A percentile compares a stretch with the other conserved stretches of the same genome.
These are phyloP conservation scores for Trinorchestia longiramus DNA, from an alignment of 1,140 invertebrate species.

Conservation along the genomic window DNA sequence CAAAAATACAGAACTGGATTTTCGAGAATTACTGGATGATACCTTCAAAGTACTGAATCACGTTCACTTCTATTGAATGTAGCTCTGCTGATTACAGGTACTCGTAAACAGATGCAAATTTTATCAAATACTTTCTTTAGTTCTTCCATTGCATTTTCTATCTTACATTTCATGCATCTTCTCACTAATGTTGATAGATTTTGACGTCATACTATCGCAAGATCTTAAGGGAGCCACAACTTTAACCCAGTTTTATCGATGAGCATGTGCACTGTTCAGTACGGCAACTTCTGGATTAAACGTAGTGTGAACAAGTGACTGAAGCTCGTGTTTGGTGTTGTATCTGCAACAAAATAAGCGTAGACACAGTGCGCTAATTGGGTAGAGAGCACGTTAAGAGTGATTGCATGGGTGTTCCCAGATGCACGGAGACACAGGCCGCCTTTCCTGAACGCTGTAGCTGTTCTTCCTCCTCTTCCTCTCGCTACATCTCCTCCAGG, in stretches of 20 bases:
- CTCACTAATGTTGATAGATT: not conserved
- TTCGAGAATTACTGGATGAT: too few species aligned
- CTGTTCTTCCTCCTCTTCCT: constrained; percentile 52
- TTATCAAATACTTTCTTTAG: not conserved
- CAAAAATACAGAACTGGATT: too few species aligned
- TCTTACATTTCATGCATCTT: not conserved
- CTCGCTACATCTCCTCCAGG: constrained; percentile 41
- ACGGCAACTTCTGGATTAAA: not conserved
- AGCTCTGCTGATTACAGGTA: not conserved
- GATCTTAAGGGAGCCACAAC: not conserved
- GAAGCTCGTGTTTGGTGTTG: not conserved
- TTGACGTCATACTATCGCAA: not conserved
- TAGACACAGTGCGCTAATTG: not conserved
- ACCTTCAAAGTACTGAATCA: too few species aligned
- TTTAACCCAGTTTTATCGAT: not conserved
- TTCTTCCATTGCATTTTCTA: not conserved
- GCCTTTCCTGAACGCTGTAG: constrained; percentile 50
- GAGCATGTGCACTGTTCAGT: not conserved
- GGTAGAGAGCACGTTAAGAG: not conserved
- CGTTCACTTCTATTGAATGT: too few species aligned
- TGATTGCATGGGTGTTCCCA: constrained; percentile 25
- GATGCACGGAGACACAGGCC: constrained; percentile 48
- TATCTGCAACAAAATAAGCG: not conserved
- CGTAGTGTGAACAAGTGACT: not conserved
- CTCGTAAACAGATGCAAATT: not conserved